Conservation (phyloP, 2,113 vertebrate species). For the Emberiza fucata region DNA sequence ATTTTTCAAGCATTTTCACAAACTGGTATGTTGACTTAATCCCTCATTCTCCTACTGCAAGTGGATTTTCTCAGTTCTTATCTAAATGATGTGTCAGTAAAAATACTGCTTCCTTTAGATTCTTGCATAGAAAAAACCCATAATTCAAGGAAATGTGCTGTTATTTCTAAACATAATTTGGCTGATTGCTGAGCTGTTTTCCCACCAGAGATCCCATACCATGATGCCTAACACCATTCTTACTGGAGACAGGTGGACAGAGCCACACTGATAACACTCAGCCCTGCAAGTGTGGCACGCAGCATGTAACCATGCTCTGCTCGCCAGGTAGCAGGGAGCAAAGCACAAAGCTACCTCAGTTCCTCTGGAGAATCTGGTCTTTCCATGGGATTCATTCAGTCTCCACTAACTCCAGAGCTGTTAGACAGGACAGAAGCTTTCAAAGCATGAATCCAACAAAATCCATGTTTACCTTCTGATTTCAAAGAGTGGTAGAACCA, state of each 20-base stretch:
- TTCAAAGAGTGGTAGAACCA: background rate
- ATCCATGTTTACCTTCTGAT: background rate
- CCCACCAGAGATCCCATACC: background rate
- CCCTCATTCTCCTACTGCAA: background rate
- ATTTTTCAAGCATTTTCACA: background rate
- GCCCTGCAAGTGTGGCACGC: accelerated
- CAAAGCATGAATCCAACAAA: background rate
- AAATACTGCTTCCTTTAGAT: background rate
- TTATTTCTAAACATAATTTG: background rate
- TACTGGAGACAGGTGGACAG: background rate
- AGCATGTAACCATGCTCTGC: background rate
- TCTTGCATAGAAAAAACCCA: background rate
- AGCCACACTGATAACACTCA: background rate
- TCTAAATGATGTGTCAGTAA: background rate
- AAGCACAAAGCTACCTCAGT: background rate
- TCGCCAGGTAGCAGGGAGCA: accelerated
- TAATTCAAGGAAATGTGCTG: background rate
- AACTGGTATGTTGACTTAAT: background rate
- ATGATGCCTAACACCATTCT: background rate
- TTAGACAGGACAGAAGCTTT: background rate
- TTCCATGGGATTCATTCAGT: background rate
- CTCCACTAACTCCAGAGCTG: background rate
- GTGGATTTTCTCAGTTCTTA: background rate
- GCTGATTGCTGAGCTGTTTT: background rate
- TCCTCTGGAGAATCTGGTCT: background rate